Percentiles rank a stretch among this genome's conserved stretches.
These are phyloP conservation scores for Mustela nigripes DNA, from an alignment of 2,113 vertebrate genomes.

Conservation along the genomic window DNA sequence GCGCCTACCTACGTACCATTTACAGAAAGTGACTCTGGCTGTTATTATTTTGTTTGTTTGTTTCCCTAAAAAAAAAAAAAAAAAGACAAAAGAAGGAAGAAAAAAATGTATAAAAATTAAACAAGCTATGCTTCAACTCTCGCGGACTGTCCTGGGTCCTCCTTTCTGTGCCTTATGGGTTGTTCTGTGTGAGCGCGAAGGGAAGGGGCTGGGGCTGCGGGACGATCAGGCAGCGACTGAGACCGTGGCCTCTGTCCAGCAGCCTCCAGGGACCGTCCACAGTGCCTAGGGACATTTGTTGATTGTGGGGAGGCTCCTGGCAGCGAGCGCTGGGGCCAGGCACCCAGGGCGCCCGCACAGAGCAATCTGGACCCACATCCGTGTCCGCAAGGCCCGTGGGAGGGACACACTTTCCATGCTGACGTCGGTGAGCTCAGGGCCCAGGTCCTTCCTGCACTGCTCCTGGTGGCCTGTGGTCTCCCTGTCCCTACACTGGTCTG, in stretches of 20 bases:
- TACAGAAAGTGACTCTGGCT: slow-evolving; percentile 92
- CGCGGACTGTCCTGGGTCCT: slow-evolving; percentile 61
- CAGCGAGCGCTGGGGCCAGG: background rate
- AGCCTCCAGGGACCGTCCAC: background rate
- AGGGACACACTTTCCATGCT: background rate
- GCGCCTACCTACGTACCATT: slow-evolving; percentile 90
- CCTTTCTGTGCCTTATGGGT: background rate
- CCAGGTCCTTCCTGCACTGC: background rate
- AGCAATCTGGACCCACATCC: background rate
- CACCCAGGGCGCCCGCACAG: background rate
- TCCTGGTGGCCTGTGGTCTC: background rate
- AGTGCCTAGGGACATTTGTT: background rate
- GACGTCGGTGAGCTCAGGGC: background rate
- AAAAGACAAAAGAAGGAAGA: slow-evolving; percentile 76
- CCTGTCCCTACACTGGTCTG: accelerated
- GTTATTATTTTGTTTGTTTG: slow-evolving; percentile 74
- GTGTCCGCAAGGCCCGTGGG: background rate
- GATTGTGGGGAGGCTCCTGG: background rate
- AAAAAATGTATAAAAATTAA: slow-evolving; percentile 93
- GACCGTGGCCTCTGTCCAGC: background rate
- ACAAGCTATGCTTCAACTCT: slow-evolving; percentile 94
- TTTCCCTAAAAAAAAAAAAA: slow-evolving; percentile 89
- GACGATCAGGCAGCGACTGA: background rate
- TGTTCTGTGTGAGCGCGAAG: background rate
- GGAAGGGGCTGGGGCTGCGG: background rate